These are phyloP conservation scores for Gambusia holbrooki DNA, from an alignment of 2,113 vertebrate genomes.

Conservation along the genomic window DNA sequence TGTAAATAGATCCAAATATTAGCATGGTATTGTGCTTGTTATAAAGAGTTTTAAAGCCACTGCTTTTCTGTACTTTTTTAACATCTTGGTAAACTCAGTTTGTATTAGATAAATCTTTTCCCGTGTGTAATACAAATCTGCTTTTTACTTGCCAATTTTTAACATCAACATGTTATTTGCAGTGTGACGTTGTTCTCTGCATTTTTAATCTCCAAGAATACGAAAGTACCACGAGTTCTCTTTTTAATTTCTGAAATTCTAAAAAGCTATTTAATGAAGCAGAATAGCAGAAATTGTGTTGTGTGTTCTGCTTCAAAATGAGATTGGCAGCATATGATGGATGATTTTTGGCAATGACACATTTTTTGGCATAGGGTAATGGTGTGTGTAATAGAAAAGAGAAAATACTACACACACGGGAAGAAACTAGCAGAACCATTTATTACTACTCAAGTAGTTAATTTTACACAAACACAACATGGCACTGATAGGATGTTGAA, in stretches of 20 bases:
- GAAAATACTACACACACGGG: constrained; percentile 10
- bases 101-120: too few relatives aligned
- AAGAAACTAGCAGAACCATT: constrained; percentile 47
- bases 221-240: not conserved
- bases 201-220: not conserved
- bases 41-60: too few relatives aligned
- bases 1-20: too few relatives aligned
- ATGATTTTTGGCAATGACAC: constrained; percentile 47
- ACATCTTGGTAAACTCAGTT: not conserved
- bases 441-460: constrained; percentile 60
- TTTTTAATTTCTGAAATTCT: not conserved
- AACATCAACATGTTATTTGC: not conserved
- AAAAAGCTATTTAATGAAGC: constrained; percentile 10
- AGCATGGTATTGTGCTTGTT: too few relatives aligned
- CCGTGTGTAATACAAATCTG: not conserved
- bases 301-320: constrained; percentile 34
- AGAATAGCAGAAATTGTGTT: constrained; percentile 3
- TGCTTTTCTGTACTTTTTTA: not conserved
- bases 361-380: constrained; percentile 64
- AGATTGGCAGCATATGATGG: constrained; percentile 51
- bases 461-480: constrained; percentile 58
- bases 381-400: constrained; percentile 67
- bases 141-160: not conserved
- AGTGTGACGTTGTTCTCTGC: not conserved
- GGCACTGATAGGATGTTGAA: constrained; percentile 52